Conservation (phyloP, 2,113 vertebrate genomes). For the Cygnus atratus region DNA sequence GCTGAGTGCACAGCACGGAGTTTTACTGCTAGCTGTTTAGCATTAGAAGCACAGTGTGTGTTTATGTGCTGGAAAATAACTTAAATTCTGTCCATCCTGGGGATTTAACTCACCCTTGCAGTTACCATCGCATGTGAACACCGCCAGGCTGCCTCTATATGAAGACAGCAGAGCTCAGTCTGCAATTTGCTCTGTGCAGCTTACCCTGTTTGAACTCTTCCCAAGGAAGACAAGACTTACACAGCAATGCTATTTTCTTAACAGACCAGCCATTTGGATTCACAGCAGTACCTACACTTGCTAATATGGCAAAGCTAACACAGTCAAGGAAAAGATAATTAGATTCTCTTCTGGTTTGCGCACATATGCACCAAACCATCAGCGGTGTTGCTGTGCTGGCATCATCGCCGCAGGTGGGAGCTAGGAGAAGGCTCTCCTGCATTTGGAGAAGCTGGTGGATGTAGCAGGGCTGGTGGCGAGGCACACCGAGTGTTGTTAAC, state of each 20-base stretch:
- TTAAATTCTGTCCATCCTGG: neutral
- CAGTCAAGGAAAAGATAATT: neutral
- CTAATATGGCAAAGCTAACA: neutral
- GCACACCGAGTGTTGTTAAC: neutral
- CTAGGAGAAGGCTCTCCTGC: neutral
- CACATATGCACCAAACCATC: neutral
- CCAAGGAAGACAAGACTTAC: neutral
- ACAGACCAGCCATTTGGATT: neutral
- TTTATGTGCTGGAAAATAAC: neutral
- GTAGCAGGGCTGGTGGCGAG: neutral
- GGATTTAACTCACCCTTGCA: neutral
- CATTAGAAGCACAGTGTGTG: neutral
- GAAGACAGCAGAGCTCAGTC: neutral
- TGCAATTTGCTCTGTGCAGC: neutral
- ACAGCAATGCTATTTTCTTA: neutral
- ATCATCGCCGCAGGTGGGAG: neutral
- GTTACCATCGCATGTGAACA: neutral
- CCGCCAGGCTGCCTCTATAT: neutral
- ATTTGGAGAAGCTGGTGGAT: neutral
- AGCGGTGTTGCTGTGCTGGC: fast-evolving
- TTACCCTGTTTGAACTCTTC: neutral
- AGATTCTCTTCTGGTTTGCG: neutral
- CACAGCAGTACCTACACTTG: neutral
- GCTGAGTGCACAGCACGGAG: neutral
- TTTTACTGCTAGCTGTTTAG: neutral